phyloP scores from a whole-genome alignment of 2,797 vertebrate species.

The Bradypodion pumilum region DNA sequence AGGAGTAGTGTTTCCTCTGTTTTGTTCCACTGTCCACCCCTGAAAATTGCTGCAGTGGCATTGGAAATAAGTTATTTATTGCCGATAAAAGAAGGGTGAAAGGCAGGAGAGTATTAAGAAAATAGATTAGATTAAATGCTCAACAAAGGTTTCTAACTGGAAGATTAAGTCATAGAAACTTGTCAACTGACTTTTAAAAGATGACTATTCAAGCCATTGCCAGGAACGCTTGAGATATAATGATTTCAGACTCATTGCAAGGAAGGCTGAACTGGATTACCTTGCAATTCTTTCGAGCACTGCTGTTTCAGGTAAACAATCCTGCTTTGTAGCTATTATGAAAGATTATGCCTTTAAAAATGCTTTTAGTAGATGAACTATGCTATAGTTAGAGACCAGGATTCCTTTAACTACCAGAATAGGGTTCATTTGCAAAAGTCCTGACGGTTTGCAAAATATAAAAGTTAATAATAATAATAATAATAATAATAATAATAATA shows the following conservation, averaged over 20 bases:
- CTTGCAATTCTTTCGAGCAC: conserved; percentile 16
- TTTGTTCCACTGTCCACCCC: no score
- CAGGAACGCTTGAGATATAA: conserved; percentile 1
- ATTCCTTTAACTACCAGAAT: conserved; percentile 26
- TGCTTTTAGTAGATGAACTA: conserved; percentile 11
- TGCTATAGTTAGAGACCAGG: not conserved
- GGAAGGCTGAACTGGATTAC: conserved; percentile 13
- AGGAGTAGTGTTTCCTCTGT: no score
- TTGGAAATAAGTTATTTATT: conserved; percentile 5
- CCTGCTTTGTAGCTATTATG: conserved; percentile 22
- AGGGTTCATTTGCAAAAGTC: conserved; percentile 16
- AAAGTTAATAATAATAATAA: conserved; percentile 4
- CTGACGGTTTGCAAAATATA: not conserved
- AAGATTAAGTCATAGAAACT: conserved; percentile 38
- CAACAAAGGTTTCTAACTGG: conserved; percentile 26
- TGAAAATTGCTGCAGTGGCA: no score
- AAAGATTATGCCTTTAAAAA: conserved; percentile 13
- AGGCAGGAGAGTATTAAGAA: conserved; percentile 8
- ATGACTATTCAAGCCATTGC: conserved; percentile 20
- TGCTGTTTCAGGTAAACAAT: not conserved
- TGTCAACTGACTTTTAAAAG: conserved; percentile 18
- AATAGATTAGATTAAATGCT: conserved; percentile 19
- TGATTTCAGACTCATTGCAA: conserved; percentile 6
- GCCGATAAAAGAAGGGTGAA: not conserved
- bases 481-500: conserved; percentile 14